Base-by-base conservation (phyloP, 2,113 vertebrate species). In the Microtus ochrogaster region DNA sequence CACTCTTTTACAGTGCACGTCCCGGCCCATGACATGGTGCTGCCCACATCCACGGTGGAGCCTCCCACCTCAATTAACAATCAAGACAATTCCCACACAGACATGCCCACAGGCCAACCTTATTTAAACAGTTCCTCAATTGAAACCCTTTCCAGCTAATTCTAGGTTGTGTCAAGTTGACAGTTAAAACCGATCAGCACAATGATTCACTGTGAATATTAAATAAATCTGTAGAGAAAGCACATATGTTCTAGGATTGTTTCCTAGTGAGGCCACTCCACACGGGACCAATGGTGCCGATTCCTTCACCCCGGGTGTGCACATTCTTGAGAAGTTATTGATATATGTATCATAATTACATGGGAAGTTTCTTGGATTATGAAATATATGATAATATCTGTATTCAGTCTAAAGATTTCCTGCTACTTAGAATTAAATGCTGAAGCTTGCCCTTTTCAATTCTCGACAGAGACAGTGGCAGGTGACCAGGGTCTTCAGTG, bases 291-390 rank as follows among this genome's bases (percentile, higher is more conserved):
- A 82, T 78, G 11, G 10, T 14, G 81, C 55, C 55, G 91, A 79
- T 97, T 97, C 94, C 97, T 95, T 97, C 98, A 97, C 95, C 96
- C 95, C 39, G 49, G 63, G 61, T 94, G 72, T 96, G 94, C 89
- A 95, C 82, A 90, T 95, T 98, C 97, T 97, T 98, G 92, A 97
- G 90, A 98, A 81, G 77, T 97, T 98, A 97, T 74, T 95, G 91
- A 55, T 97, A 96, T 95, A 28, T 83, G 14, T 88, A n/a, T 52
- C 44, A 70, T 92, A 82, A 92, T 92, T 88, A 44, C 72, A 36
- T 28, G 63, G 16, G 28, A 13, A 81, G n/a, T 92, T 88, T 58
- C 82, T 52, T 89, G 13, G n/a, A 95, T 91, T 70, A 74, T 55
- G 77, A 96, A 68, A 44, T 78, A n/a, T 83, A 97, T 94, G 96